Evolutionary conservation across 2,888 invertebrate species (phyloP), one percentile per base, ranked within the genome.

Genomic region (Aromia moschata): DNA sequence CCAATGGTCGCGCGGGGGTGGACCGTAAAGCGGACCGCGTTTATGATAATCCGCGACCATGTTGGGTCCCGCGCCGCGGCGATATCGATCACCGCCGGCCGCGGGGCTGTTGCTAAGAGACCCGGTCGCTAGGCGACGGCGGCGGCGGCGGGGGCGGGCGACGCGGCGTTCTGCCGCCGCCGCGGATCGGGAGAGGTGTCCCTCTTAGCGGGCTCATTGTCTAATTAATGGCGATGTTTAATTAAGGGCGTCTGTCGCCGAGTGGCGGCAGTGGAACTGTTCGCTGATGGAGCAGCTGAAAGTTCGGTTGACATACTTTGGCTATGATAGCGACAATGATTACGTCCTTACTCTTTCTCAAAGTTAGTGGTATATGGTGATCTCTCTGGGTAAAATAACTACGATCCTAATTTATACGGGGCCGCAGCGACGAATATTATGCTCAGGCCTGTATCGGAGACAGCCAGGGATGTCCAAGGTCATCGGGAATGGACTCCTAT

Each of bases 31-130:
- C 54, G 59, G 46, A 49, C 46, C 60, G 52, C 59, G 65, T 68
- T 70, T 69, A 70, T 67, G 67, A 60, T 70, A 70, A 70, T 68
- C 67, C 61, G 63, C 61, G 59, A 68, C 70, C 70, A 66, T 66
- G 67, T 69, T 68, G 64, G 44, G 52, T 57, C 57, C 57, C 61
- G 40, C 15, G 40, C 15, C 58, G 55, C 51, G 58, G 41, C 49
- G 60, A 44, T 61, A 61, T 61, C 61, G 61, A 61, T 61, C 56
- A 55, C 41, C 49, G 14, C 41, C 49, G 14, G 51, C 40, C 46
- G 52, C 51, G 61, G 52, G 61, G 61, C n/a, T n/a, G n/a, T 61
- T 61, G 61, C 61, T 58, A 61, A 51, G 58, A 61, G 43, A 58
- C 61, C 44, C 43, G 36, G 61, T 61, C 58, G 61, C 61, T 58